A percentile compares a stretch with the other conserved stretches of the same genome.
These are phyloP conservation scores for Hirtodrosophila cameraria DNA, from an alignment of 2,888 invertebrate genomes.

Conservation along the genomic window DNA sequence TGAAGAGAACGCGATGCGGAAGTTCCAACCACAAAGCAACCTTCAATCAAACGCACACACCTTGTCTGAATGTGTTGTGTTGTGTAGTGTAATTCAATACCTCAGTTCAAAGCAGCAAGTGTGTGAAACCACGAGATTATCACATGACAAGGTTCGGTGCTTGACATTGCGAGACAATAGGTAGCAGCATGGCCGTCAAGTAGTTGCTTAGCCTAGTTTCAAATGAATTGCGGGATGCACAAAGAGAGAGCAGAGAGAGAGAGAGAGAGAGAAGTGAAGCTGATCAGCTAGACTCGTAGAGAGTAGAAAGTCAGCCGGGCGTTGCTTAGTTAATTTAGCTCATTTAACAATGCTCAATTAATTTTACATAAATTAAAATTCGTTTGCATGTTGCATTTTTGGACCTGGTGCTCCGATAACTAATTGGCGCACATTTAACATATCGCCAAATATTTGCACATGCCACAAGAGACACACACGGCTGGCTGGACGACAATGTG, in stretches of 20 bases:
- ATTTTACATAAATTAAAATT: slow-evolving; percentile 74
- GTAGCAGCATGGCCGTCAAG: background rate
- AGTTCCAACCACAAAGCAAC: slow-evolving; percentile 51
- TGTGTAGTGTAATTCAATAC: slow-evolving; percentile 40
- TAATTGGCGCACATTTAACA: slow-evolving; percentile 70
- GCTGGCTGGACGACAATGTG: background rate
- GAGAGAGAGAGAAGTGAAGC: background rate
- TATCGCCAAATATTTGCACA: slow-evolving; percentile 65
- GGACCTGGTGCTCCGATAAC: slow-evolving; percentile 24
- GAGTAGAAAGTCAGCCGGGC: too few relatives aligned
- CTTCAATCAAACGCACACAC: slow-evolving; percentile 8
- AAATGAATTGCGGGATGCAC: slow-evolving; percentile 5
- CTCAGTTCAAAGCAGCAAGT: slow-evolving; percentile 25
- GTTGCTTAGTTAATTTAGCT: slow-evolving; percentile 38
- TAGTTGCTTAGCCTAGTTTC: slow-evolving; percentile 23
- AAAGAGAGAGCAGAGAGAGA: slow-evolving; percentile 13
- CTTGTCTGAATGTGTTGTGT: background rate
- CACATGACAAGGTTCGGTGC: slow-evolving; percentile 42
- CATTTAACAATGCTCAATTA: slow-evolving; percentile 71
- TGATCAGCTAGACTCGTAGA: background rate
- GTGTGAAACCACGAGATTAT: slow-evolving; percentile 37
- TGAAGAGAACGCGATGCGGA: slow-evolving; percentile 61
- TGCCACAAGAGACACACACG: background rate
- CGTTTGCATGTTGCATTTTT: slow-evolving; percentile 4
- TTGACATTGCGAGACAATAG: slow-evolving; percentile 23